phyloP scores from a whole-genome alignment of 2,888 invertebrate species.

The Agonopterix arenella region DNA sequence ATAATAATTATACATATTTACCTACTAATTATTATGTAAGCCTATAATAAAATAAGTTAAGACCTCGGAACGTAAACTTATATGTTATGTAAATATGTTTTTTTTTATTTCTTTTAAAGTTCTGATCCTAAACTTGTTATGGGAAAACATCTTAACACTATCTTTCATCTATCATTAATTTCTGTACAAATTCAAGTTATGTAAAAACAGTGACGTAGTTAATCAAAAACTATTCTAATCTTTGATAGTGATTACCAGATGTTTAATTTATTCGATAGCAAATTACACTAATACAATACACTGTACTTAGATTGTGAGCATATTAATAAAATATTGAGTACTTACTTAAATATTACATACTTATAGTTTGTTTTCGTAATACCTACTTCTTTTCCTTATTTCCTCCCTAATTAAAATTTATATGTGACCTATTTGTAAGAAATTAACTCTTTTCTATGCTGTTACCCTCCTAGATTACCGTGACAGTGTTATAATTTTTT shows the following conservation, averaged over 20 bases:
- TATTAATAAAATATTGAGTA: constrained; percentile 63
- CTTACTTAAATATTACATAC: constrained; percentile 17
- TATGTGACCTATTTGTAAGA: no score
- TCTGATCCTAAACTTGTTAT: no score
- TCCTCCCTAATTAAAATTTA: no score
- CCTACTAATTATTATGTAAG: constrained; percentile 16
- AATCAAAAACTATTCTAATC: constrained; percentile 19
- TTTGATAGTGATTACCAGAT: constrained; percentile 50
- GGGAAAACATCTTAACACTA: no score
- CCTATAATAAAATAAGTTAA: background rate
- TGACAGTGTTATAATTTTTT: no score
- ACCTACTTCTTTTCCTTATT: background rate
- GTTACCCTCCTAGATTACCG: no score
- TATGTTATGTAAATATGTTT: no score
- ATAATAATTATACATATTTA: constrained; percentile 24
- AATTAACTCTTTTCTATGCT: no score
- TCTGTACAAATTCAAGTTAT: no score
- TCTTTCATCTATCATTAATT: no score
- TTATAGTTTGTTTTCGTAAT: background rate
- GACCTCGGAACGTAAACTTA: background rate
- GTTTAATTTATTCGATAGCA: constrained; percentile 66
- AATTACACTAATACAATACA: constrained; percentile 35
- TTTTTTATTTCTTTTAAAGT: no score
- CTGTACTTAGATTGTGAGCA: constrained; percentile 71
- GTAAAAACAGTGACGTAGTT: no score